phyloP scores from a whole-genome alignment of 2,113 vertebrate genomes.

The Synchiropus splendidus region DNA sequence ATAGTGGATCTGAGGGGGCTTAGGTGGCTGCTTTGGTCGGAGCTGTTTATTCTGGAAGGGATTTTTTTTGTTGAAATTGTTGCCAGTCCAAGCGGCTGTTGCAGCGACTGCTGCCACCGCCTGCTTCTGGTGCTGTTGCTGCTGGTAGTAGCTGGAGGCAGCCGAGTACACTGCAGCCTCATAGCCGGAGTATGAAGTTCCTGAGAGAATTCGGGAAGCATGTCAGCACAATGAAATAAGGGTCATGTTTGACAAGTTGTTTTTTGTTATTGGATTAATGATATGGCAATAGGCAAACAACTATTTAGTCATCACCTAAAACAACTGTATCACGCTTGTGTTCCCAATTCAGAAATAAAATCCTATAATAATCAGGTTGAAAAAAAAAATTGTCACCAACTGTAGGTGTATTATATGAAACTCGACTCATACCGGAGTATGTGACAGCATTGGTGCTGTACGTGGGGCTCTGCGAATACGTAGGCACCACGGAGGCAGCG shows the following conservation, averaged over 20 bases:
- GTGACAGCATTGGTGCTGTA: conserved; percentile 97
- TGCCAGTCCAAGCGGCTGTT: conserved; percentile 89
- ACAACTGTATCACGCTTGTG: too few relatives aligned
- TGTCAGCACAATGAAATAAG: too few relatives aligned
- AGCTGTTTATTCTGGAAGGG: conserved; percentile 94
- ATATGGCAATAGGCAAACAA: not conserved
- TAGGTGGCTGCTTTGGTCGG: conserved; percentile 92
- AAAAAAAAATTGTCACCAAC: too few relatives aligned
- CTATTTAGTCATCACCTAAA: not conserved
- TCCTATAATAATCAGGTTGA: too few relatives aligned
- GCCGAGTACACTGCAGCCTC: conserved; percentile 98
- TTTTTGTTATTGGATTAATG: not conserved
- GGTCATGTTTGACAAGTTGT: too few relatives aligned
- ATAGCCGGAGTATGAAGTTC: conserved; percentile 93
- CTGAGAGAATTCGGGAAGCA: conserved; percentile 49
- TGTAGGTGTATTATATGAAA: not conserved
- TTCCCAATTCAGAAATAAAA: too few relatives aligned
- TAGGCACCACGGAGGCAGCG: conserved; percentile 87
- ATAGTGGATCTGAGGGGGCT: conserved; percentile 98
- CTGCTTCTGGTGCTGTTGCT: conserved; percentile 86
- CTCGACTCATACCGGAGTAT: conserved; percentile 68
- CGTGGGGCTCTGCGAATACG: conserved; percentile 92
- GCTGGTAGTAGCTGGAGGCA: conserved; percentile 93
- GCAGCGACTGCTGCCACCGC: conserved; percentile 84
- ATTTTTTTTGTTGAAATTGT: conserved; percentile 91